Conservation (phyloP, 2,888 invertebrate species). For the Coenonympha glycerion region DNA sequence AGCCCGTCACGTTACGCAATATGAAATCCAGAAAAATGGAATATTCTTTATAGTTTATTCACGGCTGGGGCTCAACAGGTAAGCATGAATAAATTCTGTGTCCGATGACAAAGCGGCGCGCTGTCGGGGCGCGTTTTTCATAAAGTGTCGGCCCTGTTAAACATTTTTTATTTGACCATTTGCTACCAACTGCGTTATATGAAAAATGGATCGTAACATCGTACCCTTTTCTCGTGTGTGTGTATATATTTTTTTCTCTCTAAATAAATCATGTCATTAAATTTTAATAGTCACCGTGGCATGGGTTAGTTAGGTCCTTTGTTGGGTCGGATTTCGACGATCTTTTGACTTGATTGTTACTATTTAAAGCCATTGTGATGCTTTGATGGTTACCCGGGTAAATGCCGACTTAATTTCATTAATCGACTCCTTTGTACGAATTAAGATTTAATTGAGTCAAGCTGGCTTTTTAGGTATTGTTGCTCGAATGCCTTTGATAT, state of each 20-base stretch:
- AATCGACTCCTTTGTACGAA: conserved; percentile 73
- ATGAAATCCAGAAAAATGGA: conserved; percentile 69
- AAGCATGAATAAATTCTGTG: conserved; percentile 68
- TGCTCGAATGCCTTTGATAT: conserved; percentile 41
- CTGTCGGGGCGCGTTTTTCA: conserved; percentile 68
- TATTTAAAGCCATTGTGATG: conserved; percentile 66
- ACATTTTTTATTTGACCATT: conserved; percentile 75
- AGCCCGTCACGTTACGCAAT: conserved; percentile 56
- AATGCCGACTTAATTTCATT: conserved; percentile 76
- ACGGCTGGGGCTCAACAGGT: conserved; percentile 70
- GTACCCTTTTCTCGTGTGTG: conserved; percentile 69
- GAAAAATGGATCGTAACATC: conserved; percentile 74
- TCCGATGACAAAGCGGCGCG: conserved; percentile 70
- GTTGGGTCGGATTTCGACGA: conserved; percentile 58
- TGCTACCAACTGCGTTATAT: conserved; percentile 76
- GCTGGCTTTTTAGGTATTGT: conserved; percentile 54
- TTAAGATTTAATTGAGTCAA: conserved; percentile 75
- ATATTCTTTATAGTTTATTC: conserved; percentile 71
- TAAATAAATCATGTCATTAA: conserved; percentile 76
- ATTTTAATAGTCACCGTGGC: conserved; percentile 74
- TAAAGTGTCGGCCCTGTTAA: conserved; percentile 73
- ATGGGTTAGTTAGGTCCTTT: conserved; percentile 72
- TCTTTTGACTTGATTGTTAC: conserved; percentile 71
- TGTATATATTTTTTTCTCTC: conserved; percentile 47
- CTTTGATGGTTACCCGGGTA: conserved; percentile 66